These are phyloP conservation scores for Panthera tigris DNA, from an alignment of 2,113 vertebrate species.

Conservation along the genomic window DNA sequence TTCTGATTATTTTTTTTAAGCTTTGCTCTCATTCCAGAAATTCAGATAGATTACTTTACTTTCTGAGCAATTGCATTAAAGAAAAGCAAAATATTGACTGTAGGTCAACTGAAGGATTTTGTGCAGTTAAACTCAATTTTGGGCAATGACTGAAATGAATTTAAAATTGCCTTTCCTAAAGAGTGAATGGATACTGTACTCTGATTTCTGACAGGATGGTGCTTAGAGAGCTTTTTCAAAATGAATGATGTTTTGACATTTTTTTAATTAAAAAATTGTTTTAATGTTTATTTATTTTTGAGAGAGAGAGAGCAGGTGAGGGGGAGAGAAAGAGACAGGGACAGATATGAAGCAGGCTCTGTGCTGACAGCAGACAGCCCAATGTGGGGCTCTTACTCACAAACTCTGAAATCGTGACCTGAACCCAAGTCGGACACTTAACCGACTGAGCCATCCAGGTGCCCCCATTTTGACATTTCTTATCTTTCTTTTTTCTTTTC, in stretches of 20 bases:
- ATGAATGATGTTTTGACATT: constrained; percentile 53
- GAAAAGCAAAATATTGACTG: constrained; percentile 78
- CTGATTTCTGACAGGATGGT: constrained; percentile 61
- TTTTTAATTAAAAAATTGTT: too few species aligned
- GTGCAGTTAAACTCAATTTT: constrained; percentile 83
- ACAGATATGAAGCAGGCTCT: too few species aligned
- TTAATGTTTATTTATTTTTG: too few species aligned
- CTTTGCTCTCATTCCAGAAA: constrained; percentile 51
- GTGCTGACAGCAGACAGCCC: too few species aligned
- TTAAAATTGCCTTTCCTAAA: constrained; percentile 80
- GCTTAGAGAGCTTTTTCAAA: constrained; percentile 44
- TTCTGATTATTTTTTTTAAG: not conserved
- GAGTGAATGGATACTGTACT: constrained; percentile 53
- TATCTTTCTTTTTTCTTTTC: too few species aligned
- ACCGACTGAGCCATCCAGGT: too few species aligned
- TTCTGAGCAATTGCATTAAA: constrained; percentile 70
- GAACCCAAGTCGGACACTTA: too few species aligned
- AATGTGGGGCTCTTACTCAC: too few species aligned
- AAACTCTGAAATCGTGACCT: too few species aligned
- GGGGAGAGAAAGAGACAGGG: too few species aligned
- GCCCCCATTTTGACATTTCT: too few species aligned
- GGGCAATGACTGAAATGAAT: constrained; percentile 81
- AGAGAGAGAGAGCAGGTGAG: too few species aligned
- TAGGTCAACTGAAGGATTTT: constrained; percentile 85
- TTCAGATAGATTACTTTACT: constrained; percentile 66